These are phyloP conservation scores for Dinoponera quadriceps DNA, from an alignment of 1,140 invertebrate species.

Conservation along the genomic window DNA sequence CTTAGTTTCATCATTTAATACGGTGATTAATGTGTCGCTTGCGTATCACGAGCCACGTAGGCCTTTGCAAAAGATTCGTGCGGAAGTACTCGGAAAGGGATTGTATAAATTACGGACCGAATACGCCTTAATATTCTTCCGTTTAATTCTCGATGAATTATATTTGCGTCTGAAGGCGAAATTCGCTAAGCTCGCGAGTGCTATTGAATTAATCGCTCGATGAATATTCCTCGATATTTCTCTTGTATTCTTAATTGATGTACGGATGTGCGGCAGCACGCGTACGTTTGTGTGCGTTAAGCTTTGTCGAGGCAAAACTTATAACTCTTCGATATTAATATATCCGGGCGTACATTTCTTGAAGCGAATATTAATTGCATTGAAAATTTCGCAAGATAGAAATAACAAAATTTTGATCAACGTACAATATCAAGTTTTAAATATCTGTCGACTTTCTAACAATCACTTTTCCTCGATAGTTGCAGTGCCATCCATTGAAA, in stretches of 20 bases:
- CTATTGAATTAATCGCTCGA: slow-evolving; percentile 58
- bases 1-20: slow-evolving; percentile 33
- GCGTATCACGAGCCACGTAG: slow-evolving; percentile 12
- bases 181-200: slow-evolving; percentile 41
- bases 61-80: slow-evolving; percentile 9
- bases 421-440: background rate
- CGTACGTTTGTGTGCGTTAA: slow-evolving; percentile 35
- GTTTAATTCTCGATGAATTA: slow-evolving; percentile 42
- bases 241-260: slow-evolving; percentile 53
- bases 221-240: slow-evolving; percentile 54
- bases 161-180: slow-evolving; percentile 41
- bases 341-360: background rate
- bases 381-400: slow-evolving; percentile 10
- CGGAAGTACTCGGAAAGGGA: background rate
- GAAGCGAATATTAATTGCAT: slow-evolving; percentile 12
- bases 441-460: background rate
- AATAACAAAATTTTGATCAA: background rate
- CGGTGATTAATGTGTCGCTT: slow-evolving; percentile 35
- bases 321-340: slow-evolving; percentile 4
- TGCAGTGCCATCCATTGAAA: background rate
- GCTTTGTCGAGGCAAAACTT: slow-evolving; percentile 22
- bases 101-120: slow-evolving; percentile 36
- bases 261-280: slow-evolving; percentile 4
- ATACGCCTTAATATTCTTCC: slow-evolving; percentile 28
- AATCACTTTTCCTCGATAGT: background rate